Conservation (phyloP, 2,888 invertebrate genomes). For the Cantharis rustica region DNA sequence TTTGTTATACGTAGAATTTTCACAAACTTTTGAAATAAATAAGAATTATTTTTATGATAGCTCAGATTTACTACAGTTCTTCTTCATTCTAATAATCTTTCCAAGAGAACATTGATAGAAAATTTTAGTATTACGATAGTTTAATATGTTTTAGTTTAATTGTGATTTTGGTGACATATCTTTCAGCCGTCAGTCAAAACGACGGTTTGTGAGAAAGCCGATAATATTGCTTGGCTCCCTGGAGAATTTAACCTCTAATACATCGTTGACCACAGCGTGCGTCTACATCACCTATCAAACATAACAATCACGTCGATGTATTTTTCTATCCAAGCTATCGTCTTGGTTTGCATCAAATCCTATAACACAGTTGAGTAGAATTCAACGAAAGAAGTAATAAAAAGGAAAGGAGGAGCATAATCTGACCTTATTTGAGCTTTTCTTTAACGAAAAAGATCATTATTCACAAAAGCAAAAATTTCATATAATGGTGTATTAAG, state of each 20-base stretch:
- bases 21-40: slow-evolving; percentile 13
- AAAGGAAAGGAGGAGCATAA: slow-evolving; percentile 32
- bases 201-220: slow-evolving; percentile 31
- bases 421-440: slow-evolving; percentile 31
- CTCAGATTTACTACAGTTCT: slow-evolving; percentile 29
- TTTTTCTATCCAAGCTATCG: slow-evolving; percentile 26
- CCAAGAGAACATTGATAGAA: slow-evolving; percentile 14
- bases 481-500: slow-evolving; percentile 40
- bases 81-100: slow-evolving; percentile 35
- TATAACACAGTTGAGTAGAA: slow-evolving; percentile 38
- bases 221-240: slow-evolving; percentile 38
- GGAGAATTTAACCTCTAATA: slow-evolving; percentile 42
- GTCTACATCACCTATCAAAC: slow-evolving; percentile 46
- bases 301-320: slow-evolving; percentile 43
- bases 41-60: slow-evolving; percentile 15
- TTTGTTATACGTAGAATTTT: neutral
- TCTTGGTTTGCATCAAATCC: slow-evolving; percentile 37
- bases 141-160: slow-evolving; percentile 39
- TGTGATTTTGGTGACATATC: neutral
- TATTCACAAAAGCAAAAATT: slow-evolving; percentile 43
- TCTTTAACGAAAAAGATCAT: slow-evolving; percentile 37
- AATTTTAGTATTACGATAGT: slow-evolving; percentile 25
- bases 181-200: neutral
- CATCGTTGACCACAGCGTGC: slow-evolving; percentile 46
- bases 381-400: slow-evolving; percentile 9